Percentiles rank a stretch among this genome's conserved stretches.
Conservation (phyloP, 2,113 vertebrate species). For the Pithys albifrons region DNA sequence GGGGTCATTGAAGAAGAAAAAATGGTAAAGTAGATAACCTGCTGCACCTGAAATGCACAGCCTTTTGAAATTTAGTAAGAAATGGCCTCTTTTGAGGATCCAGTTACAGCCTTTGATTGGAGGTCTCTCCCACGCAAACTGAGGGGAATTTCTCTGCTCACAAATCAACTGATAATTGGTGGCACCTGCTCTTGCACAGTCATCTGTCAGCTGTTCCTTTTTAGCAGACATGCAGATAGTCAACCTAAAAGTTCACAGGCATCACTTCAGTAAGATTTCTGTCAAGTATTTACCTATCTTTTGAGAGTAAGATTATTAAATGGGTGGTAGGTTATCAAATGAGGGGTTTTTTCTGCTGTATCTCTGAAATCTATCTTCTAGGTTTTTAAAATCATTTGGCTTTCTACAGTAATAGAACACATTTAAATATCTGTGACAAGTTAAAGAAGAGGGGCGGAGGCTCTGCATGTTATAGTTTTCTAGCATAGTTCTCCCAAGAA, state of each 20-base stretch:
- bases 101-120: background rate
- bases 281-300: background rate
- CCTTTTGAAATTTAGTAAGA: background rate
- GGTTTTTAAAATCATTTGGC: background rate
- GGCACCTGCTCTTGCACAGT: background rate
- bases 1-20: too few relatives aligned
- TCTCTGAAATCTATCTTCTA: background rate
- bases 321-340: background rate
- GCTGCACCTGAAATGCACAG: background rate
- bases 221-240: background rate
- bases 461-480: background rate
- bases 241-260: background rate
- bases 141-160: background rate
- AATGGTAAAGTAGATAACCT: background rate
- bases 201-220: background rate
- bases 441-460: background rate
- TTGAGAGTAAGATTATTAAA: background rate
- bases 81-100: background rate
- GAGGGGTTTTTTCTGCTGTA: background rate
- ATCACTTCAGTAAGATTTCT: background rate
- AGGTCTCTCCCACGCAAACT: background rate
- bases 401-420: background rate
- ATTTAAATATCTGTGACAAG: background rate
- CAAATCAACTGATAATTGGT: background rate
- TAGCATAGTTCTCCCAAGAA: background rate